These are phyloP conservation scores for Toxotes jaculatrix DNA, from an alignment of 2,113 vertebrate species.

Conservation along the genomic window DNA sequence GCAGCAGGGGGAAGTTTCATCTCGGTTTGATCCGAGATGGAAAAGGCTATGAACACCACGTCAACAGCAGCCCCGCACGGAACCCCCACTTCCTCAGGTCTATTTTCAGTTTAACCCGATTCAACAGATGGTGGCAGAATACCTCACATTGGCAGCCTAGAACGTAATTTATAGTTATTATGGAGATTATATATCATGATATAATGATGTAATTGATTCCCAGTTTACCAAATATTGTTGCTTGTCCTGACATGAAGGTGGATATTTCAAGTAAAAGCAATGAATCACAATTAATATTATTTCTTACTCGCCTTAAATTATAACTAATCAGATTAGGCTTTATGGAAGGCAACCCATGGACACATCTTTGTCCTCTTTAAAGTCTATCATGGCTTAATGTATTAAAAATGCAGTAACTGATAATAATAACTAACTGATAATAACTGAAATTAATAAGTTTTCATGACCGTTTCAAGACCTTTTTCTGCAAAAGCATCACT, in stretches of 20 bases:
- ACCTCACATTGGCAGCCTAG: constrained; percentile 48
- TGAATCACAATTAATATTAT: constrained; percentile 61
- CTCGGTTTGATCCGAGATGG: constrained; percentile 74
- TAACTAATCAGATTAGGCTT: constrained; percentile 59
- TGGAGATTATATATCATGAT: constrained; percentile 33
- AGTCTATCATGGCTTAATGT: constrained; percentile 45
- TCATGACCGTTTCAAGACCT: constrained; percentile 13
- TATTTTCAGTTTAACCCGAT: constrained; percentile 52
- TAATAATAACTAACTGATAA: constrained; percentile 58
- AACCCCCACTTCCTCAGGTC: constrained; percentile 8
- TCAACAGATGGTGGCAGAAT: constrained; percentile 63
- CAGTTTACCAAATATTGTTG: constrained; percentile 51
- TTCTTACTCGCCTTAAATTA: constrained; percentile 52
- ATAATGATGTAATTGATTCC: constrained; percentile 57
- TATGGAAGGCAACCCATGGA: constrained; percentile 48
- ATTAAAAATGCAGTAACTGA: constrained; percentile 63
- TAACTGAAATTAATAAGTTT: constrained; percentile 43
- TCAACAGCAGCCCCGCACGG: constrained; percentile 26
- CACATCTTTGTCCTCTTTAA: constrained; percentile 66
- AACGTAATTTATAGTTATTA: constrained; percentile 32
- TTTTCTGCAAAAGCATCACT: constrained; percentile 46
- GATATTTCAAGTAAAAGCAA: constrained; percentile 47
- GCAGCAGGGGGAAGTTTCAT: constrained; percentile 68
- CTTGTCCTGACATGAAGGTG: constrained; percentile 41
- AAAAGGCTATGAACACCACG: constrained; percentile 63